phyloP scores from a whole-genome alignment of 1,140 invertebrate species.

The Drepana arcuata region DNA sequence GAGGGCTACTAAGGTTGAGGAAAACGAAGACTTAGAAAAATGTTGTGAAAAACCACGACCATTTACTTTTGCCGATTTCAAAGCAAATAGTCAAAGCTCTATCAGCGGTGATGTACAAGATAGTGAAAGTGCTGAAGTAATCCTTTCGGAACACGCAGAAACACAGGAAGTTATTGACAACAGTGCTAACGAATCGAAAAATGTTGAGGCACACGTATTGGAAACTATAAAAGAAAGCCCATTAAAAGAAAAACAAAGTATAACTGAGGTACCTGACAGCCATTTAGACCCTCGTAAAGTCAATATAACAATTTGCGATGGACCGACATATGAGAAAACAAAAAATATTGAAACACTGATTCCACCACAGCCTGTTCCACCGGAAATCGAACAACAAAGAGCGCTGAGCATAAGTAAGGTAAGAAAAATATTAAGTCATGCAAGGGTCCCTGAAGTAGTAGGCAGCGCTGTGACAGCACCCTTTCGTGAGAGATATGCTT shows the following conservation, averaged over 20 bases:
- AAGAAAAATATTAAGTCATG: conserved; percentile 20
- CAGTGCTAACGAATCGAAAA: conserved; percentile 10
- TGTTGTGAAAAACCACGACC: conserved; percentile 49
- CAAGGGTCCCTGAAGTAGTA: too few species aligned
- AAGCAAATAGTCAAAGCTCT: conserved; percentile 30
- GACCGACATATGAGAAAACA: conserved; percentile 69
- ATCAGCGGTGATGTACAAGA: conserved; percentile 9
- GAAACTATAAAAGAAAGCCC: conserved; percentile 18
- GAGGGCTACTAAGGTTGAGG: too few species aligned
- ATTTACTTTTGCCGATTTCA: conserved; percentile 68
- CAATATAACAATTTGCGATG: conserved; percentile 70
- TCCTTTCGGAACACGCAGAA: conserved; percentile 6
- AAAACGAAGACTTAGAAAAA: too few species aligned
- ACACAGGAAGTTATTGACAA: conserved; percentile 9
- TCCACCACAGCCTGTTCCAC: conserved; percentile 74
- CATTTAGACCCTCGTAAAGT: conserved; percentile 62
- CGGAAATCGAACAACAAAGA: conserved; percentile 83
- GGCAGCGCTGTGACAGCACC: too few species aligned
- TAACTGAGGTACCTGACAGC: conserved; percentile 30
- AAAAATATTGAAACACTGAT: conserved; percentile 65
- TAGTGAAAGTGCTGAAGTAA: conserved; percentile 5
- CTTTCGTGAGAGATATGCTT: too few species aligned
- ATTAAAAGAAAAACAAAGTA: conserved; percentile 30
- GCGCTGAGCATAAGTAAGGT: conserved; percentile 86
- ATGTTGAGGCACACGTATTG: background rate